Evolutionary conservation across 2,113 vertebrate genomes (phyloP), one percentile per base, ranked within the genome.

Genomic region (Felis chaus): DNA sequence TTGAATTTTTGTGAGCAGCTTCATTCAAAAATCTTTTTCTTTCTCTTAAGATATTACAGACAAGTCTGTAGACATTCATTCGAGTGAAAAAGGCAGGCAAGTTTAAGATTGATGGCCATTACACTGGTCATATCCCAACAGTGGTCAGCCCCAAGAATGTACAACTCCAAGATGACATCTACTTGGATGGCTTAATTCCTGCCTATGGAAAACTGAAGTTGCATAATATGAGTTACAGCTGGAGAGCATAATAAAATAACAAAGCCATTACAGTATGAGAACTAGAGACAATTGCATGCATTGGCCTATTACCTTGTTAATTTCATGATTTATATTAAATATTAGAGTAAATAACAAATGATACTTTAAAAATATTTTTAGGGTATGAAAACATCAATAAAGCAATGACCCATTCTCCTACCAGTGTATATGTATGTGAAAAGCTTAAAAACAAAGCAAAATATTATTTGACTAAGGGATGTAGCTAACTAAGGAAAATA

Each of bases 391-490:
- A 82, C 21, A 29, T 39, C n/a, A 76, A 15, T 29, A 33, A 0
- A 63, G n/a, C 23, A n/a, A n/a, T 5, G 65, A n/a, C 21, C 6
- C 16, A 1, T 11, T 36, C 4, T 73, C 45, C 31, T 25, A 53
- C 16, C 9, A 27, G 25, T 79, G 80, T 25, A 21, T 31, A 45
- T 29, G 36, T 36, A 23, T 16, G 8, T 27, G 0, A 74, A 73
- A 91, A 87, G 39, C 66, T 71, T 69, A 71, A 89, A 63, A 82
- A n/a, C 7, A n/a, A 71, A 48, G 31, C 19, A 19, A 89, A 86
- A 41, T 25, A 27, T 9, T 16, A 13, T 25, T 21, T 92, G 18
- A 81, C 41, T 57, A 45, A 82, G 36, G 31, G 41, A 53, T 79
- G 2, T 39, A 23, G 12, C 18, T 53, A 41, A 33, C 31, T 36